Evolutionary conservation across 2,797 vertebrate genomes (phyloP).

Genomic region (Microcaecilia unicolor): DNA sequence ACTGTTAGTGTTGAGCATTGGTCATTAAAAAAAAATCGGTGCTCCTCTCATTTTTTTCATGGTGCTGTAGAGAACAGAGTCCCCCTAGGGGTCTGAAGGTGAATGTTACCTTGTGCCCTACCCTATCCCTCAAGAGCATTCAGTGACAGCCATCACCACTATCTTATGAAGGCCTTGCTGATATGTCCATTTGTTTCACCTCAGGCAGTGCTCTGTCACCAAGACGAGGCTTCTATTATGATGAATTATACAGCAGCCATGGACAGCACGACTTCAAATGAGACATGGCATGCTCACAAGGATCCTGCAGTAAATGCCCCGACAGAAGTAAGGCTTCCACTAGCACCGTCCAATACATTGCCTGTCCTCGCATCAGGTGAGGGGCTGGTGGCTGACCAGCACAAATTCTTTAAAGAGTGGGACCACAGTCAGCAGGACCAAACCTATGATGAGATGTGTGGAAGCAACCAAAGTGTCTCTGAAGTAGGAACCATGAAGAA

Average conservation of each 20-base stretch:
- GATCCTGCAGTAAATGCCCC: conserved; percentile 10
- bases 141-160: no score
- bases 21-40: no score
- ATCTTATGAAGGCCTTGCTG: no score
- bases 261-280: conserved; percentile 65
- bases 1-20: no score
- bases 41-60: no score
- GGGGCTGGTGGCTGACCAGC: no score
- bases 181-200: background rate
- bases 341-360: conserved; percentile 5
- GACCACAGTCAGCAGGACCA: conserved; percentile 44
- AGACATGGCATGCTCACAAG: conserved; percentile 20
- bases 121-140: no score
- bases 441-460: conserved; percentile 63
- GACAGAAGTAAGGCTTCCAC: conserved; percentile 7
- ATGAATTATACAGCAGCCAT: conserved; percentile 81
- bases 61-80: no score
- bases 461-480: conserved; percentile 76
- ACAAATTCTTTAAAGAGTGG: conserved; percentile 34
- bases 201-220: conserved; percentile 74
- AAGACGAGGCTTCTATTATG: conserved; percentile 77
- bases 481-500: conserved; percentile 74
- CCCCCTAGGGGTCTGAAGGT: no score
- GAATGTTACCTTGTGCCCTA: no score
- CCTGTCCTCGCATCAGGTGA: conserved; percentile 10